These are phyloP conservation scores for Crossaster papposus DNA, from an alignment of 53 echinoderm and acorn worm genomes.

Conservation along the genomic window DNA sequence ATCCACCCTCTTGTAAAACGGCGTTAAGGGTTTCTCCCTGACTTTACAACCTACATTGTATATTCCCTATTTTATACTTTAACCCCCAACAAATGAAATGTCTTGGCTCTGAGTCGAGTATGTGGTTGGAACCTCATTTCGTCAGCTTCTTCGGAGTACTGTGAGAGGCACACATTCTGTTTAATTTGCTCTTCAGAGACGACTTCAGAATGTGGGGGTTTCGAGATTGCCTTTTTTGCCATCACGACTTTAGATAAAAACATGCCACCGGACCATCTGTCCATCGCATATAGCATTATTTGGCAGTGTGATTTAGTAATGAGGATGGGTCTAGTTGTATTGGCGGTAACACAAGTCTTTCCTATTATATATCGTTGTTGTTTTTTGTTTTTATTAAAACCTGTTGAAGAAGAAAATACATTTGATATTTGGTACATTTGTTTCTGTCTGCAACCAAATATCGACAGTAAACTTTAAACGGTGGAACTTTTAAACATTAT, in stretches of 20 bases:
- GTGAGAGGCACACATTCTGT: not conserved
- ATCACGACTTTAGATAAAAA: not conserved
- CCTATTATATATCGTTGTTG: no score
- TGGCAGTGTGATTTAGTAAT: not conserved
- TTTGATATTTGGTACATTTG: not conserved
- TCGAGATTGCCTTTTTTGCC: not conserved
- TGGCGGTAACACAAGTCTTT: no score
- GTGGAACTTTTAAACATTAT: no score
- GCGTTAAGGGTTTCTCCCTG: not conserved
- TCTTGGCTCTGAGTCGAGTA: not conserved
- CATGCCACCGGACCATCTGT: slow-evolving; percentile 1
- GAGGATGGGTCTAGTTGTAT: no score
- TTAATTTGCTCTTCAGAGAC: not conserved
- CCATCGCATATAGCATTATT: not conserved
- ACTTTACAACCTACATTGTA: not conserved
- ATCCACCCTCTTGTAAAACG: not conserved
- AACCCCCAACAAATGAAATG: no score
- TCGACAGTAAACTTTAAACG: not conserved
- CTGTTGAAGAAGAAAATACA: not conserved
- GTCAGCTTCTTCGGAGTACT: not conserved
- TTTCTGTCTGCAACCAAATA: not conserved
- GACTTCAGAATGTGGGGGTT: not conserved
- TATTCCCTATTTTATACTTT: no score
- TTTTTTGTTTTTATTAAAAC: not conserved
- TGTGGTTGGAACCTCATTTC: not conserved